Percentiles rank a stretch among this genome's conserved stretches.
Evolutionary conservation across 2,113 vertebrate species (phyloP).

Genomic region (Cynocephalus volans): DNA sequence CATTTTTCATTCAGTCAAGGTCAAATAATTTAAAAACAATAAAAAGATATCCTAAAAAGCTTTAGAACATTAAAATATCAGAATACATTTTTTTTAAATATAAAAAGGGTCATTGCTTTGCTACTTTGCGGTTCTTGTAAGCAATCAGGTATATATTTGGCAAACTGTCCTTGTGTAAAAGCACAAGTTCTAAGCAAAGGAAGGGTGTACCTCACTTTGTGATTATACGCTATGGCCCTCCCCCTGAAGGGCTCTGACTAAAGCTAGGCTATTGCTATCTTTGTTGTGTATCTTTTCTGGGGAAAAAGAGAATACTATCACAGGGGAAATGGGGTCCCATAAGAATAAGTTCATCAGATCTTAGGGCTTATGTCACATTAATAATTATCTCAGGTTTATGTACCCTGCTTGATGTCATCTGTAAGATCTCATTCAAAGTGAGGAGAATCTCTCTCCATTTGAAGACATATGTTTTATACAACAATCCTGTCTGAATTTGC

Average conservation of each 20-base stretch:
- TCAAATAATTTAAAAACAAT: constrained; percentile 1
- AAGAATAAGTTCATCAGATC: background rate
- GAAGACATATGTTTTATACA: background rate
- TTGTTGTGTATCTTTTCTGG: background rate
- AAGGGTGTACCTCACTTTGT: background rate
- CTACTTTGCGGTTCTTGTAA: background rate
- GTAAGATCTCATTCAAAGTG: background rate
- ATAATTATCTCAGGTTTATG: background rate
- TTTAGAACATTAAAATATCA: background rate
- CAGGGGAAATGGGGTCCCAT: background rate
- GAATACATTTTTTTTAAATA: background rate
- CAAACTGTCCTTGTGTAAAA: background rate
- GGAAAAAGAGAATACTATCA: background rate
- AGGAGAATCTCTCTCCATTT: background rate
- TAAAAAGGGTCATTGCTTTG: background rate
- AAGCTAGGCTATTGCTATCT: background rate
- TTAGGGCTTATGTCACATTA: background rate
- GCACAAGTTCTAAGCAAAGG: background rate
- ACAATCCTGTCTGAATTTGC: background rate
- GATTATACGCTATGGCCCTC: background rate
- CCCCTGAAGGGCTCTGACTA: background rate
- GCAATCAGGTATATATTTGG: background rate
- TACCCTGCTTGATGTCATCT: background rate
- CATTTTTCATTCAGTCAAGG: constrained; percentile 16
- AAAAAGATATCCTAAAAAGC: background rate